Evolutionary conservation across 2,113 vertebrate genomes (phyloP).

Genomic region (Drymodes brunneopygia): DNA sequence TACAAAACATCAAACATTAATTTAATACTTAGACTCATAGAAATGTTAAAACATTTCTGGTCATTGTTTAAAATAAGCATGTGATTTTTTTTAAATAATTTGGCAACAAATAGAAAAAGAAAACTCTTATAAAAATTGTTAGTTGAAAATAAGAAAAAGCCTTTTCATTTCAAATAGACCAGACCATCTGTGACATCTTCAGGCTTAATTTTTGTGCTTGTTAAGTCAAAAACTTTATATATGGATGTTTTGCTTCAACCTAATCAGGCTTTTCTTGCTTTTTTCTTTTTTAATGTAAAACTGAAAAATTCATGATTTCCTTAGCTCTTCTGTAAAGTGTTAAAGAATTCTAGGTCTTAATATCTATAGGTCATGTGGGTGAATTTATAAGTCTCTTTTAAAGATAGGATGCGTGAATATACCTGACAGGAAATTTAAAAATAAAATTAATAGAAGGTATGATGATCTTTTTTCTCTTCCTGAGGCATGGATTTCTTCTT

Average conservation of each 20-base stretch:
- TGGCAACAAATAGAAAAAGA: not conserved
- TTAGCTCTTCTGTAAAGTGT: not conserved
- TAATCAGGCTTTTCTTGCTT: not conserved
- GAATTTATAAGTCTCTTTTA: not conserved
- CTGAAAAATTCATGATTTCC: not conserved
- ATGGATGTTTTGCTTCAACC: not conserved
- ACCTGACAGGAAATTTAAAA: not conserved
- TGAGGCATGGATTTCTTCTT: not conserved
- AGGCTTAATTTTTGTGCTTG: not conserved
- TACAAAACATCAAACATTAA: not conserved
- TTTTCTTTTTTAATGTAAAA: not conserved
- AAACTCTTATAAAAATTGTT: not conserved
- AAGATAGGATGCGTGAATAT: not conserved
- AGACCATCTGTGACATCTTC: not conserved
- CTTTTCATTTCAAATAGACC: not conserved
- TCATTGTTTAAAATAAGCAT: not conserved
- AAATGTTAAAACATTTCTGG: not conserved
- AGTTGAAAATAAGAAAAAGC: rapidly evolving
- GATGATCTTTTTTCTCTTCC: too few species aligned
- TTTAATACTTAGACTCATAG: not conserved
- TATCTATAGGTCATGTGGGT: not conserved
- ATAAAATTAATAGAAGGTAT: not conserved
- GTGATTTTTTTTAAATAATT: not conserved
- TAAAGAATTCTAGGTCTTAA: not conserved
- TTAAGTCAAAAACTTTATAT: not conserved